A percentile compares a stretch with the other conserved stretches of the same genome.
Conservation (phyloP, 2,113 vertebrate species). For the Oryctolagus cuniculus region mOryCun1.1 NC_091435.1:46809501-46810000, state of each 20-base stretch:
- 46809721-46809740: too few relatives aligned
- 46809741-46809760: neutral
- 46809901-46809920: neutral
- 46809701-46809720: too few relatives aligned
- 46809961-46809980: neutral
- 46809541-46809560: too few relatives aligned
- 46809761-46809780: neutral
- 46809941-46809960: neutral
- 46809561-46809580: too few relatives aligned
- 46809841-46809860: neutral
- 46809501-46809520: too few relatives aligned
- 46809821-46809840: neutral
- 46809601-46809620: too few relatives aligned
- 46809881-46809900: neutral
- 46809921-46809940: neutral
- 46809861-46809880: neutral
- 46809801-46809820: neutral
- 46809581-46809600: too few relatives aligned
- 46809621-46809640: too few relatives aligned
- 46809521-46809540: too few relatives aligned
- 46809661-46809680: too few relatives aligned
- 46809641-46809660: too few relatives aligned
- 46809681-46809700: too few relatives aligned
- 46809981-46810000: neutral
- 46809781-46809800: fast-evolving